These are phyloP conservation scores for Tetranychus truncatus DNA, from an alignment of 2,888 invertebrate species.

Conservation along the genomic window DNA sequence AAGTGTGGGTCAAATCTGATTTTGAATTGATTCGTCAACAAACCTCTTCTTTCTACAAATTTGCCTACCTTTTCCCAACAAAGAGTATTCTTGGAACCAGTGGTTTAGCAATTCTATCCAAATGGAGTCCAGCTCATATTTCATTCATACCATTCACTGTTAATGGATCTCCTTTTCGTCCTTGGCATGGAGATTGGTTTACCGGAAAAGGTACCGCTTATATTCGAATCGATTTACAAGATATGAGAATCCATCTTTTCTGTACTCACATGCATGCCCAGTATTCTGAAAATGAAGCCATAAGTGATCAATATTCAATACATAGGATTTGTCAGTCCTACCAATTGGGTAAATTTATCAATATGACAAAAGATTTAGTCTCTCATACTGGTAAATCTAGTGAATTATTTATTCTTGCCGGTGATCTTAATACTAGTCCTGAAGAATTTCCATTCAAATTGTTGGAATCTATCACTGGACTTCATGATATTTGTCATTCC, in stretches of 20 bases:
- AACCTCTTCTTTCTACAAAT: conserved; percentile 47
- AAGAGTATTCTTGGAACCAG: conserved; percentile 48
- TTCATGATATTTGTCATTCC: conserved; percentile 5
- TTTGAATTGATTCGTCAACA: conserved; percentile 52
- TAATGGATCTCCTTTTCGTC: conserved; percentile 89
- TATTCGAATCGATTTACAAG: conserved; percentile 17
- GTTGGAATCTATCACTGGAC: conserved; percentile 24
- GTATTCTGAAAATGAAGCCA: conserved; percentile 46
- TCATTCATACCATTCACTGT: conserved; percentile 82
- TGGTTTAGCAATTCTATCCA: conserved; percentile 68
- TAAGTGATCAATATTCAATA: conserved; percentile 62
- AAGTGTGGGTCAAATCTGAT: conserved; percentile 67
- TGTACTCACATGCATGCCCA: conserved; percentile 59
- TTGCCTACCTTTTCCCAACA: conserved; percentile 84
- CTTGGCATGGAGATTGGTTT: conserved; percentile 97
- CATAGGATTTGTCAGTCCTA: conserved; percentile 84
- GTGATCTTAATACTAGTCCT: conserved; percentile 83
- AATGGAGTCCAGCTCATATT: conserved; percentile 61
- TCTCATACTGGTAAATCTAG: conserved; percentile 24
- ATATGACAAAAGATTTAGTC: conserved; percentile 54
- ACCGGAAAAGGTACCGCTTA: conserved; percentile 57
- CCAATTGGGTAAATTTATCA: conserved; percentile 82
- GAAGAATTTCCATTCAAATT: conserved; percentile 58
- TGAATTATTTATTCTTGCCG: conserved; percentile 68
- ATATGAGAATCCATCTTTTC: conserved; percentile 20